These are phyloP conservation scores for Limonius californicus DNA, from an alignment of 1,140 invertebrate species.

Conservation along the genomic window DNA sequence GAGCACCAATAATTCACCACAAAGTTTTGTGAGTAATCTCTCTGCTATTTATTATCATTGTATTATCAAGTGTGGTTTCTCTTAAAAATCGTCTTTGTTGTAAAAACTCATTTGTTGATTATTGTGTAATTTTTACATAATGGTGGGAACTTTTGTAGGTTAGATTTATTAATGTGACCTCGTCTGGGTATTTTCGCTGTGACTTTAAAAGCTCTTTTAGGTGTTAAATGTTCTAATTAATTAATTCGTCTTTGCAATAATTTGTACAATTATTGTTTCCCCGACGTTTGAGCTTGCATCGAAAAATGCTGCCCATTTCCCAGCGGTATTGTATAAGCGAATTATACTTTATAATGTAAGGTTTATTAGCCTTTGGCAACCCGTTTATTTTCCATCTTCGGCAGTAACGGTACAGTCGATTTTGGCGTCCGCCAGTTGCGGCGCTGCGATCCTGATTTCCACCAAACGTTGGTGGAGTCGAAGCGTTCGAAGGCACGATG, in stretches of 20 bases:
- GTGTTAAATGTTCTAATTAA: background rate
- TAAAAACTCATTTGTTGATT: background rate
- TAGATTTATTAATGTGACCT: background rate
- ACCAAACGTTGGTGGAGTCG: background rate
- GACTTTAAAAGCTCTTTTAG: background rate
- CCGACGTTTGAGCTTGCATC: background rate
- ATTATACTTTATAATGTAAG: background rate
- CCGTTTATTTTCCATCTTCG: slow-evolving; percentile 26
- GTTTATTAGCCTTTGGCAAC: slow-evolving; percentile 14
- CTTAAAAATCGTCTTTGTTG: no score
- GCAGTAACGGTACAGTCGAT: slow-evolving; percentile 29
- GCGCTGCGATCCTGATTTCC: slow-evolving; percentile 23
- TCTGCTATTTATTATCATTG: background rate
- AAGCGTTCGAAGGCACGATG: background rate
- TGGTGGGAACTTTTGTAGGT: background rate
- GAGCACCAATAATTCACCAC: slow-evolving; percentile 62
- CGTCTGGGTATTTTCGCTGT: background rate
- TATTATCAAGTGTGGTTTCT: background rate
- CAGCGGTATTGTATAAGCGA: background rate
- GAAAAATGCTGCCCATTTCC: background rate
- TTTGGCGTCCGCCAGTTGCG: slow-evolving; percentile 27
- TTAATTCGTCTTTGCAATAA: background rate
- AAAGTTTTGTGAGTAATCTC: slow-evolving; percentile 51
- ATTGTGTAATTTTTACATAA: background rate
- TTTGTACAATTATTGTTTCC: background rate